Conservation (phyloP, 2,113 vertebrate species). For the Emydocephalus ijimae region DNA sequence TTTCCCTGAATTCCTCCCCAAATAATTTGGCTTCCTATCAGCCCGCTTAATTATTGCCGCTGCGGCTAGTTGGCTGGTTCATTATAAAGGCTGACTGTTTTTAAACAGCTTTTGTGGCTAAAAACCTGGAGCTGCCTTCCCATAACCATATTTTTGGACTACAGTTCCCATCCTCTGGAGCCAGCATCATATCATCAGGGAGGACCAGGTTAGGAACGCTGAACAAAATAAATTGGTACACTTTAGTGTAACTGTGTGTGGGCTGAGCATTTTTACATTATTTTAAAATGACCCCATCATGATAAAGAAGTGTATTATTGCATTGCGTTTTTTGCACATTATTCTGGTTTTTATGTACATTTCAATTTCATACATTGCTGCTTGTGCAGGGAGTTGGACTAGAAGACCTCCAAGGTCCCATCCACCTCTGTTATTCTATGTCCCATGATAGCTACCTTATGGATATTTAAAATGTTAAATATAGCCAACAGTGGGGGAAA, state of each 20-base stretch:
- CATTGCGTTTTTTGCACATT: background rate
- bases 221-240: background rate
- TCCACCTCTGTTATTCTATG: background rate
- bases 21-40: slow-evolving; percentile 27
- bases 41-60: slow-evolving; percentile 28
- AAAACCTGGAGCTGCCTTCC: background rate
- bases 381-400: background rate
- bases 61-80: background rate
- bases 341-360: background rate
- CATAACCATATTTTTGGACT: background rate
- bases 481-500: background rate
- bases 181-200: background rate
- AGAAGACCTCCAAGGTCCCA: background rate
- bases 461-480: background rate
- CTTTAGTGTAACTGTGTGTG: too few relatives aligned
- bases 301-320: background rate
- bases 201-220: background rate
- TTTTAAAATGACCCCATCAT: background rate
- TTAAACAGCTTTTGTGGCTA: slow-evolving; percentile 17
- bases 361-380: background rate
- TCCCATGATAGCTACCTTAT: background rate
- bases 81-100: slow-evolving; percentile 40
- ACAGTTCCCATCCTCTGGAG: background rate
- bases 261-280: background rate
- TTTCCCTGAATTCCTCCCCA: slow-evolving; percentile 46